phyloP scores from a whole-genome alignment of 2,888 invertebrate species.

The Acronicta aceris region DNA sequence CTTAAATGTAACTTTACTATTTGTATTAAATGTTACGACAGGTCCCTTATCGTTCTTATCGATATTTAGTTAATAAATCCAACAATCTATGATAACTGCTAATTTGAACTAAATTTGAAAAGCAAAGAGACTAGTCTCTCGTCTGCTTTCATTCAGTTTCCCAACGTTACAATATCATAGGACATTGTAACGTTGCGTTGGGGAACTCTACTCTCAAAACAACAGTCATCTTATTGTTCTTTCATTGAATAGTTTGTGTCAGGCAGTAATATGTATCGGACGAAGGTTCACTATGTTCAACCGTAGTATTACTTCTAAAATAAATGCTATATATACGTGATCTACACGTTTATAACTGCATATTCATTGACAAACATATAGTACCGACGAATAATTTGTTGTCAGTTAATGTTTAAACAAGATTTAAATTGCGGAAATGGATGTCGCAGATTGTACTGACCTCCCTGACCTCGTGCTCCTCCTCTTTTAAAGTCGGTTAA shows the following conservation, averaged over 20 bases:
- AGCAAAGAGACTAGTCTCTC: neutral
- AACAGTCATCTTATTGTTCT: conserved; percentile 51
- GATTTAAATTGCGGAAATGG: conserved; percentile 71
- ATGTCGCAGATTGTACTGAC: conserved; percentile 73
- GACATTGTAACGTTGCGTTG: neutral
- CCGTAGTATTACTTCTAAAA: conserved; percentile 32
- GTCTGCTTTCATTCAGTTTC: neutral
- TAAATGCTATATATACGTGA: neutral
- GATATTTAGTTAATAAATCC: conserved; percentile 62
- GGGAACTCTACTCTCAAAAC: conserved; percentile 42
- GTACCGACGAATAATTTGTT: too few relatives aligned
- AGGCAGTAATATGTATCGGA: conserved; percentile 39
- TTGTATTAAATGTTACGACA: conserved; percentile 58
- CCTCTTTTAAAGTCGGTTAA: too few relatives aligned
- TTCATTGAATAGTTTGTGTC: conserved; percentile 56
- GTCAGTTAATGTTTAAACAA: conserved; percentile 7
- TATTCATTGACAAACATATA: too few relatives aligned
- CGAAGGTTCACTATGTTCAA: conserved; percentile 19
- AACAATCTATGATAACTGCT: conserved; percentile 53
- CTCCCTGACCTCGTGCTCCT: too few relatives aligned
- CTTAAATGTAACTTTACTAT: conserved; percentile 66
- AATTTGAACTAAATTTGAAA: conserved; percentile 43
- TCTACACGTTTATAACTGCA: too few relatives aligned
- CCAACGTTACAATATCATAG: neutral
- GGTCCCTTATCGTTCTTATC: conserved; percentile 81